These are phyloP conservation scores for Pachycephus smyrnensis DNA, from an alignment of 2,888 invertebrate species.

Conservation along the genomic window DNA sequence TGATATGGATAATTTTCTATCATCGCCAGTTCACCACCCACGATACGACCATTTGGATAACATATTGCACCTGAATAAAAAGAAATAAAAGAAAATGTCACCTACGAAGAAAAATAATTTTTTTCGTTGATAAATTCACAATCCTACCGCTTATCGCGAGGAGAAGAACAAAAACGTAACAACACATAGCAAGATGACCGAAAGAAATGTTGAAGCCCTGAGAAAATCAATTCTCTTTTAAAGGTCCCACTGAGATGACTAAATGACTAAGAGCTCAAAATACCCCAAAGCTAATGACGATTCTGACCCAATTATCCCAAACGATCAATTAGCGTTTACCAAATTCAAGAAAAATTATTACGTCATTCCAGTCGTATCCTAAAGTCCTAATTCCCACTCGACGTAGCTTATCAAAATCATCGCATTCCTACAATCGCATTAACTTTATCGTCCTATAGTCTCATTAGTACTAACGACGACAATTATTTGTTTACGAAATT, in stretches of 20 bases:
- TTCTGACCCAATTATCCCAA: not conserved
- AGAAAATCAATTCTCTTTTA: conserved; percentile 35
- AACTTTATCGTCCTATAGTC: no score
- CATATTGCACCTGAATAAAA: not conserved
- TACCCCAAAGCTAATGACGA: not conserved
- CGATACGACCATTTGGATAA: conserved; percentile 44
- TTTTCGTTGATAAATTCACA: not conserved
- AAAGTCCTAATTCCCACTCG: not conserved
- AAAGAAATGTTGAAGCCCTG: conserved; percentile 32
- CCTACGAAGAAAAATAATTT: not conserved
- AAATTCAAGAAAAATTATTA: not conserved
- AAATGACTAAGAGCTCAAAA: not conserved
- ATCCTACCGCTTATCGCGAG: conserved; percentile 22
- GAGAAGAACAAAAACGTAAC: conserved; percentile 25
- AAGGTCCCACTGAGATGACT: conserved; percentile 30
- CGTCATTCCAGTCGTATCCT: not conserved
- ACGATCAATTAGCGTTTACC: not conserved
- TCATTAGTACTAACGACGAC: no score
- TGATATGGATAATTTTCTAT: conserved; percentile 61
- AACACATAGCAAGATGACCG: conserved; percentile 31
- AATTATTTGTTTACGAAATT: no score
- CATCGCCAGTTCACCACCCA: conserved; percentile 56
- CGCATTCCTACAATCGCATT: not conserved
- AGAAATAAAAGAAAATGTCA: not conserved
- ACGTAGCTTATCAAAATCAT: not conserved